Conservation (phyloP, 2,113 vertebrate species). For the Siniperca knerii region DNA sequence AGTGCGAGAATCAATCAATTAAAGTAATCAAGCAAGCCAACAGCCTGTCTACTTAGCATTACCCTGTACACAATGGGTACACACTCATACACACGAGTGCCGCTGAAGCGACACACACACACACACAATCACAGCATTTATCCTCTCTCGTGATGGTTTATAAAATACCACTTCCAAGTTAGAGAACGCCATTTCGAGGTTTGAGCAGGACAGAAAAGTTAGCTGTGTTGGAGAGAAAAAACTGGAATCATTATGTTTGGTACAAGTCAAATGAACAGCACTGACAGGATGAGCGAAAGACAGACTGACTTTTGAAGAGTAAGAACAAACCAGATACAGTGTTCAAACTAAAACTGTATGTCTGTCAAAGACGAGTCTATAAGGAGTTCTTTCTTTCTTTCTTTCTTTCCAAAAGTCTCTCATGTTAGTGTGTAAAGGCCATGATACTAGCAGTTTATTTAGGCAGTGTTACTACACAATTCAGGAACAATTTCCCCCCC, state of each 20-base stretch:
- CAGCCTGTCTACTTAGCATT: slow-evolving; percentile 35
- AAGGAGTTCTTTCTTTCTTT: slow-evolving; percentile 32
- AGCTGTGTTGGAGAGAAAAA: slow-evolving; percentile 62
- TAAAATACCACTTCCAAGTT: slow-evolving; percentile 41
- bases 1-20: slow-evolving; percentile 34
- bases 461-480: neutral
- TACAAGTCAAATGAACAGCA: slow-evolving; percentile 62
- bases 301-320: slow-evolving; percentile 37
- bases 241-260: slow-evolving; percentile 59
- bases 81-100: slow-evolving; percentile 12
- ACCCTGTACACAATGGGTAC: slow-evolving; percentile 19
- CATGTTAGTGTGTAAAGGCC: slow-evolving; percentile 28
- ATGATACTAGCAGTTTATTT: slow-evolving; percentile 53
- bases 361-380: slow-evolving; percentile 10
- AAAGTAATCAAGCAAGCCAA: slow-evolving; percentile 31
- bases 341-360: neutral
- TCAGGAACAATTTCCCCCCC: neutral
- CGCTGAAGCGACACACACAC: neutral
- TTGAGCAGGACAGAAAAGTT: slow-evolving; percentile 35
- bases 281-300: slow-evolving; percentile 45
- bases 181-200: slow-evolving; percentile 29
- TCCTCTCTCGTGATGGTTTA: neutral
- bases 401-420: slow-evolving; percentile 57
- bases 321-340: slow-evolving; percentile 28
- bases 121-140: slow-evolving; percentile 28